phyloP scores from a whole-genome alignment of 2,888 invertebrate genomes.

The Rotaria socialis region DNA sequence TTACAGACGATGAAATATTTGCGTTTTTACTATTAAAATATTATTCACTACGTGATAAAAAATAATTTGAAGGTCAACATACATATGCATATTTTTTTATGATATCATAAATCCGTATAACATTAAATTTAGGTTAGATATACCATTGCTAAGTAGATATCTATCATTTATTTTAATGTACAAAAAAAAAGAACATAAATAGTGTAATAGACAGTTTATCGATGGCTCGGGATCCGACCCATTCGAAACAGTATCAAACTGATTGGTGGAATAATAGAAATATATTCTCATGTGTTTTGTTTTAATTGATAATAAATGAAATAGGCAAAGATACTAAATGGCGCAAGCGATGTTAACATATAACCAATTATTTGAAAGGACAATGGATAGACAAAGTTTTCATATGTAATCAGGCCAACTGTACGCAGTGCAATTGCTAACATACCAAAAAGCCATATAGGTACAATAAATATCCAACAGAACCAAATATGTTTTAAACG shows the following conservation, averaged over 20 bases:
- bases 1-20: no score
- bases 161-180: not conserved
- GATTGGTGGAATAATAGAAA: no score
- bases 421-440: not conserved
- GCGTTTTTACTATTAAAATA: no score
- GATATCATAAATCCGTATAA: no score
- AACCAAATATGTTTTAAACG: not conserved
- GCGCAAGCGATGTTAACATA: not conserved
- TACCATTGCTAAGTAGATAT: not conserved
- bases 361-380: not conserved
- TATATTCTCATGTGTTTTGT: not conserved
- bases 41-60: not conserved
- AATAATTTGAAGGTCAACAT: not conserved
- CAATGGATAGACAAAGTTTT: not conserved
- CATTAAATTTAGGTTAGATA: no score
- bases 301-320: not conserved
- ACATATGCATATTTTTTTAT: not conserved
- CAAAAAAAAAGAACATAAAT: not conserved
- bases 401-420: not conserved
- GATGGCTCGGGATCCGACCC: no score
- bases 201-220: not conserved
- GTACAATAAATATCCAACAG: not conserved
- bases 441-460: slow-evolving; percentile 13
- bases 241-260: no score
- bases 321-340: not conserved